These are phyloP conservation scores for Sipha maydis DNA, from an alignment of 2,888 invertebrate species.

Conservation along the genomic window DNA sequence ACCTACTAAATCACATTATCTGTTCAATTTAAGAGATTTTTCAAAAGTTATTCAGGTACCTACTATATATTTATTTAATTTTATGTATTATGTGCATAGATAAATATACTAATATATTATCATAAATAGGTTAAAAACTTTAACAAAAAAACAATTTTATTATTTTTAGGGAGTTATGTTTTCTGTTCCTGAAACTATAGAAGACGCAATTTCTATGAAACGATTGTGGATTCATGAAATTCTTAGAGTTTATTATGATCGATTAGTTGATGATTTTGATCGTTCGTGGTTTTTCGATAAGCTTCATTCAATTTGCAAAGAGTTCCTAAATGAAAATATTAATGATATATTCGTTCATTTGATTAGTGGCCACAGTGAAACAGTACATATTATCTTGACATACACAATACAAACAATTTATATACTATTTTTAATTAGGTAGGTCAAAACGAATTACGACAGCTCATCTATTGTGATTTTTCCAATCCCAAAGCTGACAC, in stretches of 20 bases:
- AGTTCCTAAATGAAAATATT: slow-evolving; percentile 76
- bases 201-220: slow-evolving; percentile 85
- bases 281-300: slow-evolving; percentile 82
- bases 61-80: slow-evolving; percentile 27
- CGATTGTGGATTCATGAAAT: slow-evolving; percentile 95
- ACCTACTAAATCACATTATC: slow-evolving; percentile 92
- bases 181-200: slow-evolving; percentile 92
- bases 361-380: slow-evolving; percentile 64
- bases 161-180: slow-evolving; percentile 80
- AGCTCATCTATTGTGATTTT: slow-evolving; percentile 93
- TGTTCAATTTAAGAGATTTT: slow-evolving; percentile 94
- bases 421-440: slow-evolving; percentile 69
- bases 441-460: slow-evolving; percentile 83
- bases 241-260: slow-evolving; percentile 90
- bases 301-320: slow-evolving; percentile 73
- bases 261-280: slow-evolving; percentile 86
- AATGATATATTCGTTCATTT: slow-evolving; percentile 78
- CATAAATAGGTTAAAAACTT: background rate
- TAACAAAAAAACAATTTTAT: background rate
- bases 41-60: slow-evolving; percentile 86
- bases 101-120: background rate
- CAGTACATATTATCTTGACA: slow-evolving; percentile 12
- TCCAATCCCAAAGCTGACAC: slow-evolving; percentile 92
- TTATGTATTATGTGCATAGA: background rate
- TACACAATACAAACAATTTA: background rate